A percentile compares a stretch with the other conserved stretches of the same genome.
Conservation (phyloP, 2,113 vertebrate genomes). For the Gallinago jamesoni region DNA sequence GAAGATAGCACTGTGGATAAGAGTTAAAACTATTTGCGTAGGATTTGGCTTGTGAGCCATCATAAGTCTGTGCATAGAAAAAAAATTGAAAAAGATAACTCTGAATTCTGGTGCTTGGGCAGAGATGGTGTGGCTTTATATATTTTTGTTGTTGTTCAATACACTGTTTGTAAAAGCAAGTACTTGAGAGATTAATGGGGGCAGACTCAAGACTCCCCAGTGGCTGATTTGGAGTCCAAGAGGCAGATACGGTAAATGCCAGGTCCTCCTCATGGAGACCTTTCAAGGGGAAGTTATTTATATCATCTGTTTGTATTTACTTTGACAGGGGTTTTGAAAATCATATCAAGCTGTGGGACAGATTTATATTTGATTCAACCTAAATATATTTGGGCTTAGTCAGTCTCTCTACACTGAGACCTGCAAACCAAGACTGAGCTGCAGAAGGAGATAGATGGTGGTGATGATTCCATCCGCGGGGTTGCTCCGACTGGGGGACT, state of each 20-base stretch:
- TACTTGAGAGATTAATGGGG: not conserved
- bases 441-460: not conserved
- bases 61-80: not conserved
- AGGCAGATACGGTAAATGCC: not conserved
- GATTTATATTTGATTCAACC: not conserved
- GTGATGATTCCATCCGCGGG: accelerated
- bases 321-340: conserved; percentile 14
- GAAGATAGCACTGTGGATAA: not conserved
- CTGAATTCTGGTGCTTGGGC: not conserved
- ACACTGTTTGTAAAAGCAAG: not conserved
- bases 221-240: not conserved
- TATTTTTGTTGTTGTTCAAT: not conserved
- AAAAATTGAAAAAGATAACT: not conserved
- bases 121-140: not conserved
- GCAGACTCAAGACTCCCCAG: not conserved
- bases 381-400: not conserved
- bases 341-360: not conserved
- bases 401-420: not conserved
- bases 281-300: not conserved
- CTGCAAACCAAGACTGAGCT: not conserved
- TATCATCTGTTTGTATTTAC: not conserved
- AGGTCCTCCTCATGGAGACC: not conserved
- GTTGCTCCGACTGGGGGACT: not conserved
- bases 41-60: not conserved
- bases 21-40: not conserved